Conservation (phyloP, 2,888 invertebrate genomes). For the Coleophora flavipennella region DNA sequence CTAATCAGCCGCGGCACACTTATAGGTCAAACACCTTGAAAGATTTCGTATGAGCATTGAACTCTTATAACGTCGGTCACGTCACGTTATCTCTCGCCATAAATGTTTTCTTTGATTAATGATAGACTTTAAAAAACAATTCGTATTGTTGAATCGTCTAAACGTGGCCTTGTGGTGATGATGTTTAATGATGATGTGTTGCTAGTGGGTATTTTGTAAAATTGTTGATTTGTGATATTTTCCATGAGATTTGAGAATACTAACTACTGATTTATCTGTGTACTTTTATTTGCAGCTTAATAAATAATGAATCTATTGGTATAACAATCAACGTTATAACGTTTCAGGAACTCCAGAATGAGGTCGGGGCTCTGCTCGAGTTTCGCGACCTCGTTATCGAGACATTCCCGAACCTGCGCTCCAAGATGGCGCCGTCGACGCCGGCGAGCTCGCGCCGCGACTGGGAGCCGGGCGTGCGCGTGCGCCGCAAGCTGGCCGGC, state of each 20-base stretch:
- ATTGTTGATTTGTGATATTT: too few species aligned
- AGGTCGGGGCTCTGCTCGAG: slow-evolving; percentile 91
- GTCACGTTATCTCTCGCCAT: not conserved
- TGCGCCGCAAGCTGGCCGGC: slow-evolving; percentile 74
- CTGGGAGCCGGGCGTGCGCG: slow-evolving; percentile 87
- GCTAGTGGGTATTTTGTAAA: too few species aligned
- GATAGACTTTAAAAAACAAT: not conserved
- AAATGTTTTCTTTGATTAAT: not conserved
- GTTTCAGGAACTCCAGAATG: slow-evolving; percentile 87
- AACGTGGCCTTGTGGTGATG: too few species aligned
- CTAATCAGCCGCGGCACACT: slow-evolving; percentile 4
- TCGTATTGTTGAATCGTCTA: not conserved
- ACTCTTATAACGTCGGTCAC: too few species aligned
- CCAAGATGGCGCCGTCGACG: slow-evolving; percentile 83
- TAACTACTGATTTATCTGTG: not conserved
- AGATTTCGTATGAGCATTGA: too few species aligned
- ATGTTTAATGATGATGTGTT: too few species aligned
- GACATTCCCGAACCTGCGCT: slow-evolving; percentile 92
- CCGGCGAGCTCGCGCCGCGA: slow-evolving; percentile 72
- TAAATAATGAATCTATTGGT: too few species aligned
- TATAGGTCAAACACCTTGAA: slow-evolving; percentile 7
- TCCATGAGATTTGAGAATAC: too few species aligned
- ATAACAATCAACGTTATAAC: too few species aligned
- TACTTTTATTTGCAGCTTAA: too few species aligned
- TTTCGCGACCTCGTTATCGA: slow-evolving; percentile 95